Conservation (phyloP, 1,140 invertebrate genomes). For the Procambarus virginalis region DNA sequence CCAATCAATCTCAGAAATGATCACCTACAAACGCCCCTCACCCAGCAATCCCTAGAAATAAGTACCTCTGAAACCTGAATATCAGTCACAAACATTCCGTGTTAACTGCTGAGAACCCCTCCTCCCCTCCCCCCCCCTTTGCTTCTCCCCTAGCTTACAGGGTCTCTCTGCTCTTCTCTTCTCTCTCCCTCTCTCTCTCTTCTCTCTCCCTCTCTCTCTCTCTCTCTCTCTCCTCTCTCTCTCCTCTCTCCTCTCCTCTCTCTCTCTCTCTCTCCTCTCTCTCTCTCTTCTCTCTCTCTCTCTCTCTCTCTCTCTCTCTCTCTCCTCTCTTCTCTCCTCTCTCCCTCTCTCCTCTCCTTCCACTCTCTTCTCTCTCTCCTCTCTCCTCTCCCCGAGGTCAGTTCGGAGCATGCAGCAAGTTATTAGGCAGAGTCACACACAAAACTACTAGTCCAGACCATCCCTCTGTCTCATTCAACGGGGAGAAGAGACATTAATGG, state of each 20-base stretch:
- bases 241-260: too few relatives aligned
- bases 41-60: conserved; percentile 6
- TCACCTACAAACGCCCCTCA: conserved; percentile 15
- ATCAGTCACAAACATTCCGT: not conserved
- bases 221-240: too few relatives aligned
- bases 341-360: not conserved
- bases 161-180: too few relatives aligned
- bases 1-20: conserved; percentile 31
- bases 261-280: not conserved
- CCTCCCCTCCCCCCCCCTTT: not conserved
- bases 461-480: not conserved
- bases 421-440: conserved; percentile 45
- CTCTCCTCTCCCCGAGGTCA: not conserved
- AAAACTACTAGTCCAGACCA: not conserved
- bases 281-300: not conserved
- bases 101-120: not conserved
- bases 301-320: not conserved
- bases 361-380: not conserved
- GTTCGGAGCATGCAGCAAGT: conserved; percentile 13
- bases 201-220: not conserved
- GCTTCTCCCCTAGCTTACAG: too few relatives aligned
- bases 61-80: not conserved
- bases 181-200: not conserved
- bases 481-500: conserved; percentile 17
- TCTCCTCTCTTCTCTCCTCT: not conserved